A percentile compares a stretch with the other conserved stretches of the same genome.
Conservation (phyloP, 2,888 invertebrate species). For the Chelonus formosanus region DNA sequence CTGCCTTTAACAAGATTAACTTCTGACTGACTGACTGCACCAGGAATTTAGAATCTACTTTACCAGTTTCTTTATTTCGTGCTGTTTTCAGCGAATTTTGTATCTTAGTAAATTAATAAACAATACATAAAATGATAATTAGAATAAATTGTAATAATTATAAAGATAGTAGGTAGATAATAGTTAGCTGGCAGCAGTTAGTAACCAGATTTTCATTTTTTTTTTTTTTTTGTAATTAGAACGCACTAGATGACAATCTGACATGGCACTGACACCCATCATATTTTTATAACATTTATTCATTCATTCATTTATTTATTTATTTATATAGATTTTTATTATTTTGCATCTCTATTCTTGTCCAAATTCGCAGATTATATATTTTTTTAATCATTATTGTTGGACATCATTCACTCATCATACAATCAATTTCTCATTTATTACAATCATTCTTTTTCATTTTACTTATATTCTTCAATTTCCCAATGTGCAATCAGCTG, state of each 20-base stretch:
- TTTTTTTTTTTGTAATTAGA: slow-evolving; percentile 43
- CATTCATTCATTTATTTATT: slow-evolving; percentile 29
- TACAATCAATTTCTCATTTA: too few species aligned
- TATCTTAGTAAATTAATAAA: slow-evolving; percentile 60
- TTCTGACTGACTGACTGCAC: slow-evolving; percentile 58
- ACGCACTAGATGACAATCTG: slow-evolving; percentile 59
- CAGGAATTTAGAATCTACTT: slow-evolving; percentile 53
- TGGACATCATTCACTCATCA: background rate
- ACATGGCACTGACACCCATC: slow-evolving; percentile 61
- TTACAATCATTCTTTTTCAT: too few species aligned
- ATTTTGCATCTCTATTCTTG: background rate
- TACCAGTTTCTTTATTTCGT: slow-evolving; percentile 17
- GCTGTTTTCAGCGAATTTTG: slow-evolving; percentile 33
- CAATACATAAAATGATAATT: slow-evolving; percentile 59
- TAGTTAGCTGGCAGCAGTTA: slow-evolving; percentile 64
- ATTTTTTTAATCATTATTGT: slow-evolving; percentile 24
- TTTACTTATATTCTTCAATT: slow-evolving; percentile 43
- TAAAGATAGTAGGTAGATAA: slow-evolving; percentile 54
- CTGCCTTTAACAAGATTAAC: slow-evolving; percentile 31
- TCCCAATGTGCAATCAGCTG: slow-evolving; percentile 64
- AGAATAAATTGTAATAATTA: slow-evolving; percentile 58
- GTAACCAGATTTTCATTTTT: slow-evolving; percentile 51
- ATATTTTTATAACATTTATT: slow-evolving; percentile 34
- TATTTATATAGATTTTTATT: slow-evolving; percentile 25
- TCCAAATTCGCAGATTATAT: too few species aligned